A percentile compares a stretch with the other conserved stretches of the same genome.
These are phyloP conservation scores for Teleopsis dalmanni DNA, from an alignment of 1,140 invertebrate species.

Conservation along the genomic window DNA sequence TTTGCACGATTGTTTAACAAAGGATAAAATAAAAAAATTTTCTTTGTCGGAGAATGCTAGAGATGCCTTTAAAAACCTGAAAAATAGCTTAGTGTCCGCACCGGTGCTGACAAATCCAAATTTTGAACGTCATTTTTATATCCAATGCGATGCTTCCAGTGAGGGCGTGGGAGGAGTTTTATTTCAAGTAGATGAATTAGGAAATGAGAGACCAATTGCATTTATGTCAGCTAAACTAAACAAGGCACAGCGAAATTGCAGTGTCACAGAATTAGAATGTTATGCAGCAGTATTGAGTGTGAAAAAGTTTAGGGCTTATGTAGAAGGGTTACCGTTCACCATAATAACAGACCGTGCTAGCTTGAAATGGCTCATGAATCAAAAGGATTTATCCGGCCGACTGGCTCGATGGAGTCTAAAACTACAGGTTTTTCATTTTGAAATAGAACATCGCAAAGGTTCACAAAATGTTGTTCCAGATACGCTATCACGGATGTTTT, in stretches of 20 bases:
- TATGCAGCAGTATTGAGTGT: conserved; percentile 40
- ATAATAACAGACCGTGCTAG: conserved; percentile 30
- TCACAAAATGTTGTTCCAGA: conserved; percentile 20
- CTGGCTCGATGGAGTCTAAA: conserved; percentile 28
- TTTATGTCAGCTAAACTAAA: conserved; percentile 30
- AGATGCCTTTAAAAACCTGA: conserved; percentile 27
- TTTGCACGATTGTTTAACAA: conserved; percentile 7
- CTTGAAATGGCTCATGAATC: conserved; percentile 17
- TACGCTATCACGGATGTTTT: not conserved
- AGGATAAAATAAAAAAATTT: conserved; percentile 4
- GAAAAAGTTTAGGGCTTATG: conserved; percentile 45
- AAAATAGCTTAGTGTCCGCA: conserved; percentile 22
- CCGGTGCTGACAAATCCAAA: conserved; percentile 35
- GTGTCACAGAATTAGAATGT: too few species aligned
- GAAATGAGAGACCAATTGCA: conserved; percentile 19
- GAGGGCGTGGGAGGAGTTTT: conserved; percentile 35
- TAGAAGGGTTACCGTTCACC: conserved; percentile 36
- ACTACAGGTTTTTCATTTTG: conserved; percentile 19
- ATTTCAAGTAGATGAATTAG: conserved; percentile 22
- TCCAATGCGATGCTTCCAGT: conserved; percentile 39
- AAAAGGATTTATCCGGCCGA: conserved; percentile 19
- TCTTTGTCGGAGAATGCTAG: conserved; percentile 26
- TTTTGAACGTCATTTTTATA: conserved; percentile 26
- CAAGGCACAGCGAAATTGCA: conserved; percentile 12
- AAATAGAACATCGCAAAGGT: conserved; percentile 26